Percentiles rank a stretch among this genome's conserved stretches.
These are phyloP conservation scores for Vombatus ursinus DNA, from an alignment of 2,113 vertebrate species.

Conservation along the genomic window DNA sequence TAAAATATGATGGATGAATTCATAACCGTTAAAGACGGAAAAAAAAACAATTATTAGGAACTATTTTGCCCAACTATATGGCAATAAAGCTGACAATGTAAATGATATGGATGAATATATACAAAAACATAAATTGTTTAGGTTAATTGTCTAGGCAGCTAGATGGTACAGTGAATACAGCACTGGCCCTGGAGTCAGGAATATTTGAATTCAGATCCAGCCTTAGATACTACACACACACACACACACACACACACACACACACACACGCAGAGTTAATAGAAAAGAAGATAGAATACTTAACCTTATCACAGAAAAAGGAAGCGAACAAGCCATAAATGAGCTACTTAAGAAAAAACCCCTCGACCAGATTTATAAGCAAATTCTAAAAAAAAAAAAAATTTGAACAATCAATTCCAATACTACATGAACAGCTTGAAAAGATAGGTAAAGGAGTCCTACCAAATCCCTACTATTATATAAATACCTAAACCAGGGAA, in stretches of 20 bases:
- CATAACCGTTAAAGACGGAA: not conserved
- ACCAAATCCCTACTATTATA: not conserved
- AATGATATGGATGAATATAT: not conserved
- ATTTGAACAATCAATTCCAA: not conserved
- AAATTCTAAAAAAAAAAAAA: not conserved
- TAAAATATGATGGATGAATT: not conserved
- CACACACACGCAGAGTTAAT: too few relatives aligned
- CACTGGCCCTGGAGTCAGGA: not conserved
- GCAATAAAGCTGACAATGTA: not conserved
- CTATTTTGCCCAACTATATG: not conserved
- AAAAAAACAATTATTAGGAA: not conserved
- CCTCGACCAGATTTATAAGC: too few relatives aligned
- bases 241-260: too few relatives aligned
- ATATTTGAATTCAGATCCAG: not conserved
- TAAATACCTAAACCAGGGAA: not conserved
- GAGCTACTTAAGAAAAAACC: too few relatives aligned
- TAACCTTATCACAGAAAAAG: too few relatives aligned
- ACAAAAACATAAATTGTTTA: not conserved
- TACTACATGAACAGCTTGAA: not conserved
- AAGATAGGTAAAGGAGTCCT: not conserved
- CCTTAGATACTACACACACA: too few relatives aligned
- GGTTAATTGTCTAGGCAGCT: not conserved
- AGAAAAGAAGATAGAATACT: too few relatives aligned
- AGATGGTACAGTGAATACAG: not conserved
- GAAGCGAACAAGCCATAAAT: too few relatives aligned